Base-by-base conservation (phyloP, 2,113 vertebrate genomes). In the Leptodactylus fuscus region DNA sequence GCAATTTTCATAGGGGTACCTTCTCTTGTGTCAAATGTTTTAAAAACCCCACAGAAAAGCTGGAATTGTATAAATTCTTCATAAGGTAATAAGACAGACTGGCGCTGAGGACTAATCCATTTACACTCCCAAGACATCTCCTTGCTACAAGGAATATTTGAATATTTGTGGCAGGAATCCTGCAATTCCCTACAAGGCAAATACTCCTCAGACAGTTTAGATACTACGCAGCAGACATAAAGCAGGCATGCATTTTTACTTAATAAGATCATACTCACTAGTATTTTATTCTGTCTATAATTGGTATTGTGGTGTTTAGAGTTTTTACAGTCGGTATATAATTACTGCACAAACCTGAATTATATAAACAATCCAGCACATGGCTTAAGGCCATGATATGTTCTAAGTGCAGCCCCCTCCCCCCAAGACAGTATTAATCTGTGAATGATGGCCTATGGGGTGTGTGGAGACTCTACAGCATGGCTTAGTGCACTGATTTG, bases 51-150 rank as follows among this genome's bases (percentile, higher is more conserved):
- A 87, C n/a, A 82, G 76, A 83, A 88, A 90, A 87, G 87, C 82
- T 85, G 87, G 87, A 90, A 90, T 86, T 82, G 88, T 83, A 90
- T 88, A 88, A 88, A 90, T 90, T 91, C 89, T 91, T 91, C 90
- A 86, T 90, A 88, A 89, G 81, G 88, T 81, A 89, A 76, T 0
- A 16, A 55, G 85, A 75, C 80, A 89, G 88, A 82, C 85, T 89
- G 89, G 82, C 81, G 29, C 62, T 62, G 87, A 85, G 85, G 83
- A 88, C 88, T 88, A 89, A 87, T 75, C 81, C 32, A 78, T 73
- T 88, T 53, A 15, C 83, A 87, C 87, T 87, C 85, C 81, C 86
- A 88, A 86, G 88, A 62, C 16, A 3, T 0, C n/a, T 22, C 20
- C 0, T 0, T 49, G 75, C 81, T 48, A 75, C 77, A 80, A 62